phyloP scores from a whole-genome alignment of 1,140 invertebrate genomes.

The Neodiprion fabricii region DNA sequence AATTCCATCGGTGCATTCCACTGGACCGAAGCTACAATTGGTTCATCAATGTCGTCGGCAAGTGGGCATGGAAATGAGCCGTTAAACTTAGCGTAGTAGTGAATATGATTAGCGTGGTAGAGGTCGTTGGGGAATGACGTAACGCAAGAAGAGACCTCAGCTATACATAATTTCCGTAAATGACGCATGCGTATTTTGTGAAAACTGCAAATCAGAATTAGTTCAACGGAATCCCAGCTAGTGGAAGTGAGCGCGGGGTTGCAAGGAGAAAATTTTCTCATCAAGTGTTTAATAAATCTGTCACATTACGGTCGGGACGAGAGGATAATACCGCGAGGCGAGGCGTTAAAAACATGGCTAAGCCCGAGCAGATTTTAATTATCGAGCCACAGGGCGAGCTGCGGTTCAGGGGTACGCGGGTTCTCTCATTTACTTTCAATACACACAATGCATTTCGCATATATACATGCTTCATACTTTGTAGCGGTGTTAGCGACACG shows the following conservation, averaged over 20 bases:
- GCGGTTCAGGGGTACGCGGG: slow-evolving; percentile 71
- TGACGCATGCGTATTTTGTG: slow-evolving; percentile 55
- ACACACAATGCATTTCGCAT: not conserved
- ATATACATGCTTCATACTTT: no score
- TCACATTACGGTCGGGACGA: not conserved
- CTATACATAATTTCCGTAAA: slow-evolving; percentile 41
- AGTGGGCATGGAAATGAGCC: no score
- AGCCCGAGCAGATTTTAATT: slow-evolving; percentile 71
- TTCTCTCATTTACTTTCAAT: not conserved
- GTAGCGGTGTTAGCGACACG: no score
- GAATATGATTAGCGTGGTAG: slow-evolving; percentile 39
- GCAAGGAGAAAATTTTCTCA: slow-evolving; percentile 34
- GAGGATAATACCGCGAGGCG: slow-evolving; percentile 11
- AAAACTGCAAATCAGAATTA: slow-evolving; percentile 46
- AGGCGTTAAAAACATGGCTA: slow-evolving; percentile 46
- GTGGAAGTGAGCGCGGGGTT: slow-evolving; percentile 39
- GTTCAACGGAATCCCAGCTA: slow-evolving; percentile 49
- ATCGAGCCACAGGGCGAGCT: slow-evolving; percentile 77
- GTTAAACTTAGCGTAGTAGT: slow-evolving; percentile 12
- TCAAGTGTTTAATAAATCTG: slow-evolving; percentile 18
- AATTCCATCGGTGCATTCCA: no score
- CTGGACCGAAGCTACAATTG: no score
- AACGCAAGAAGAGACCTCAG: slow-evolving; percentile 31
- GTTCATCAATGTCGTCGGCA: no score
- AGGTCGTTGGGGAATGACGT: slow-evolving; percentile 37